Conservation (phyloP, 2,797 vertebrate species). For the Sebastes hopkinsi region DNA sequence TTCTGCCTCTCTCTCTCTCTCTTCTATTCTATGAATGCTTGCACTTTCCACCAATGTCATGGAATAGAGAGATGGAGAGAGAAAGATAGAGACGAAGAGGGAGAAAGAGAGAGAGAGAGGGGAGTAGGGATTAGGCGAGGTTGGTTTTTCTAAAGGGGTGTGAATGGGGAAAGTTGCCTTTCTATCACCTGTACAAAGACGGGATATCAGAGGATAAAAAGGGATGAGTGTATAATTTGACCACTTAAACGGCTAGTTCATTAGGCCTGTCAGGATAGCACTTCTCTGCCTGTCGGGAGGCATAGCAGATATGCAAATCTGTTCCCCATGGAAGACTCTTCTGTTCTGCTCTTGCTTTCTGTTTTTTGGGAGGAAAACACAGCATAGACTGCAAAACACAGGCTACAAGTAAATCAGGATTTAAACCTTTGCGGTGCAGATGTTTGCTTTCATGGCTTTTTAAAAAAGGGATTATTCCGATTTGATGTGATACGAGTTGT, state of each 20-base stretch:
- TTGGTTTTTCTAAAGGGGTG: conserved; percentile 72
- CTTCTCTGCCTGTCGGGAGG: conserved; percentile 71
- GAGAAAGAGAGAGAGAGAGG: conserved; percentile 18
- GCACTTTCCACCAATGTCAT: conserved; percentile 75
- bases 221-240: conserved; percentile 83
- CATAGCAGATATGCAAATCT: conserved; percentile 75
- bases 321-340: conserved; percentile 41
- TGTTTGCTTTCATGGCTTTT: not conserved
- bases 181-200: conserved; percentile 82
- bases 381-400: conserved; percentile 24
- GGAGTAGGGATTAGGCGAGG: conserved; percentile 65
- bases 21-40: conserved; percentile 70
- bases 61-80: conserved; percentile 53
- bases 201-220: conserved; percentile 78
- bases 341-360: conserved; percentile 41
- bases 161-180: conserved; percentile 81
- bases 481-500: not conserved
- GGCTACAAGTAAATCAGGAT: not conserved
- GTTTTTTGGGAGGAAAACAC: conserved; percentile 23
- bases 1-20: conserved; percentile 48
- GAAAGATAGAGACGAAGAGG: conserved; percentile 22
- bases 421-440: not conserved
- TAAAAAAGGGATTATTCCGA: not conserved
- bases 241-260: conserved; percentile 81
- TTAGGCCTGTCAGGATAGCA: conserved; percentile 79